phyloP scores from a whole-genome alignment of 2,888 invertebrate species.

The Acanthosepion lycidas region DNA sequence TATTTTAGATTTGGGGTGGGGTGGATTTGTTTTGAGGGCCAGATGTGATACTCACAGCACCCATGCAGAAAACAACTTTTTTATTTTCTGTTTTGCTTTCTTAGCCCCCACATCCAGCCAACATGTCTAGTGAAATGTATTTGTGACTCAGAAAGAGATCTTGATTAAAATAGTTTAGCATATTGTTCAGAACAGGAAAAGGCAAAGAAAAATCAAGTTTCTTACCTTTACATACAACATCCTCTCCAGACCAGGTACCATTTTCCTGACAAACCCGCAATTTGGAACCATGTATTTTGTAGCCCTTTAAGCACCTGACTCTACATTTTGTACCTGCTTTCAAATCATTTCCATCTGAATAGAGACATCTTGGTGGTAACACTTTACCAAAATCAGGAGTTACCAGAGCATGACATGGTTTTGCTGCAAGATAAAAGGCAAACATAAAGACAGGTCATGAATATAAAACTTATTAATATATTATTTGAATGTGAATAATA shows the following conservation, averaged over 20 bases:
- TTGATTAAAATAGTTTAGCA: neutral
- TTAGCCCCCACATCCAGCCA: too few relatives aligned
- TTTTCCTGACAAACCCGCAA: neutral
- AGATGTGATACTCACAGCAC: too few relatives aligned
- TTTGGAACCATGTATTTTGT: conserved; percentile 35
- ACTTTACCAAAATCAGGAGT: conserved; percentile 22
- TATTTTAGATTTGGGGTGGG: too few relatives aligned
- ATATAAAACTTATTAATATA: neutral
- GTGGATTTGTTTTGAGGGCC: too few relatives aligned
- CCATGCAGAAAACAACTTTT: too few relatives aligned
- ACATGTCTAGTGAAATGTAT: too few relatives aligned
- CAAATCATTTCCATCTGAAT: neutral
- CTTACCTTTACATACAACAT: conserved; percentile 20
- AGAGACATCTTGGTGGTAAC: conserved; percentile 1
- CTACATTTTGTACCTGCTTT: neutral
- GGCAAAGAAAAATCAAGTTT: neutral
- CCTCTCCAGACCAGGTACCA: neutral
- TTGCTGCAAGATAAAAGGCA: neutral
- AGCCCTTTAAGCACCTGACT: neutral
- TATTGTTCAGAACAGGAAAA: neutral
- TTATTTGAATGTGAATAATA: neutral
- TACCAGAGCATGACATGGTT: neutral
- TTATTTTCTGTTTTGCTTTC: too few relatives aligned
- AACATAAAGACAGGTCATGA: neutral
- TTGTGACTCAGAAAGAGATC: neutral